phyloP scores from a whole-genome alignment of 2,113 vertebrate genomes.

The Calonectris borealis region DNA sequence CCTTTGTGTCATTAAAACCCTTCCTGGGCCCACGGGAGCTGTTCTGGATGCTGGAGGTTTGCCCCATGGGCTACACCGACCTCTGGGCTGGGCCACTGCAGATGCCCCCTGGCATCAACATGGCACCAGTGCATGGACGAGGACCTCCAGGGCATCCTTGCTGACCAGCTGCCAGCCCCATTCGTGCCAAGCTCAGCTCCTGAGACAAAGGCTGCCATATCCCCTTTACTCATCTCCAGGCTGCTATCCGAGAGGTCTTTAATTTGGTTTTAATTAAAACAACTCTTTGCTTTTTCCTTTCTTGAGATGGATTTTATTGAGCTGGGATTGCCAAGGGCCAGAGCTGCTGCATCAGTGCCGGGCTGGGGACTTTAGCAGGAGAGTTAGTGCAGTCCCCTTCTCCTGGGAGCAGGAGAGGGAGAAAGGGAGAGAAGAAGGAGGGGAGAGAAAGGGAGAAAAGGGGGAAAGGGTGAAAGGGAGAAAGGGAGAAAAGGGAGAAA shows the following conservation, averaged over 20 bases:
- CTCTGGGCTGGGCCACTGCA: background rate
- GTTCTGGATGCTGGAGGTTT: background rate
- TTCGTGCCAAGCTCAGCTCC: background rate
- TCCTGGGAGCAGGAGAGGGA: too few species aligned
- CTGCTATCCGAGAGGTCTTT: background rate
- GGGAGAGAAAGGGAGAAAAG: too few species aligned
- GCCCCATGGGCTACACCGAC: accelerated
- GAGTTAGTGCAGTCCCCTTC: background rate
- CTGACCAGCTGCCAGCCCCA: background rate
- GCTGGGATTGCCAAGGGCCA: background rate
- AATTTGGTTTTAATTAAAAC: background rate
- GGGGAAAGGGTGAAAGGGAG: too few species aligned
- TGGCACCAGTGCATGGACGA: background rate
- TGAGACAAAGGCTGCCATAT: background rate
- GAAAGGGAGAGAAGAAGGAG: too few species aligned
- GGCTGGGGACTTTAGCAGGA: background rate
- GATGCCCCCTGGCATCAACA: background rate
- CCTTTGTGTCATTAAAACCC: background rate
- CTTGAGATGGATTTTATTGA: background rate
- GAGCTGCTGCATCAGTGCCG: background rate
- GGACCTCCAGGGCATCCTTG: background rate
- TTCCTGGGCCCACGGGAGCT: background rate
- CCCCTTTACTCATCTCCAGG: background rate
- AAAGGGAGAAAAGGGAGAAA: background rate
- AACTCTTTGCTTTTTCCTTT: background rate